These are phyloP conservation scores for Protobothrops flavoviridis DNA, from an alignment of 2,113 vertebrate genomes.

Conservation along the genomic window DNA sequence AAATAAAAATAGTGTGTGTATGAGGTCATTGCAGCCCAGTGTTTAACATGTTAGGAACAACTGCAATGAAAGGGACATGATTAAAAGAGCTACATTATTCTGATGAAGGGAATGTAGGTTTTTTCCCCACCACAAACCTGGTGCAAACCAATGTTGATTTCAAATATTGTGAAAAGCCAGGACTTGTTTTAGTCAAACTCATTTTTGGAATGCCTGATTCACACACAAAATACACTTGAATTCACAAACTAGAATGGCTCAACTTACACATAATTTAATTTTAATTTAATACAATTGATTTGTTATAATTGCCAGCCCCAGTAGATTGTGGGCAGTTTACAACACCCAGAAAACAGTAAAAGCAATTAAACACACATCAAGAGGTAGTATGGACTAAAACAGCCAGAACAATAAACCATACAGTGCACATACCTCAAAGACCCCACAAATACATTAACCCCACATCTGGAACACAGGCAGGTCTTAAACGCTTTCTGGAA, in stretches of 20 bases:
- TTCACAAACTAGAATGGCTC: neutral
- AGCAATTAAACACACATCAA: neutral
- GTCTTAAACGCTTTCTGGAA: neutral
- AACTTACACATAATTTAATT: neutral
- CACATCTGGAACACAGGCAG: neutral
- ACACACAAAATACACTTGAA: neutral
- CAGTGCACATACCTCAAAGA: neutral
- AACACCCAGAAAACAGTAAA: neutral
- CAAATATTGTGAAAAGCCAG: neutral
- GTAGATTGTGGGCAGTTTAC: neutral
- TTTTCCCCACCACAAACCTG: neutral
- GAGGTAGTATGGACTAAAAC: neutral
- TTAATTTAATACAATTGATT: neutral
- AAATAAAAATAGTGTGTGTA: neutral
- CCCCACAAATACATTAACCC: neutral
- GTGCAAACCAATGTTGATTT: neutral
- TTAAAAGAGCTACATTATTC: neutral
- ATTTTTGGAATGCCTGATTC: neutral
- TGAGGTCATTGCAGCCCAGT: neutral
- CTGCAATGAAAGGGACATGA: neutral
- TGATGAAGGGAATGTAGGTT: neutral
- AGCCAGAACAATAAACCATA: neutral
- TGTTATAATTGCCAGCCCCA: neutral
- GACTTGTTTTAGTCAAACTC: neutral
- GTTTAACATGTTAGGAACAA: neutral